Evolutionary conservation across 2,113 vertebrate species (phyloP).

Genomic region (Dicrurus megarhynchus): DNA sequence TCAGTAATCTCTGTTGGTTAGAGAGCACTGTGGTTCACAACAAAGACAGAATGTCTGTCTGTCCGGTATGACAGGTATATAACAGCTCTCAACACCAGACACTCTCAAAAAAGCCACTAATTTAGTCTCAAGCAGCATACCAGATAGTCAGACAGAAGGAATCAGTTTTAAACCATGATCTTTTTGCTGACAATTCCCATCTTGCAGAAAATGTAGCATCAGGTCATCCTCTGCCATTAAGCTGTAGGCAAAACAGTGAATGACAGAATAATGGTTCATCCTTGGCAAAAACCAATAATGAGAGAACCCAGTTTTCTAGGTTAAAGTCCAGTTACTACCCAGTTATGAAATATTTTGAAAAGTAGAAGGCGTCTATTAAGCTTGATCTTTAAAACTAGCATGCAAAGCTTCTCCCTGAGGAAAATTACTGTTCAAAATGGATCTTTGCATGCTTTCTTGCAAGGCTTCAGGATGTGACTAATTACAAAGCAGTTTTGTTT

Average conservation of each 20-base stretch:
- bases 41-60: neutral
- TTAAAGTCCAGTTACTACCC: neutral
- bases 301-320: neutral
- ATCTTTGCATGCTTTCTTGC: neutral
- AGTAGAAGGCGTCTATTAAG: neutral
- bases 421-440: neutral
- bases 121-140: neutral
- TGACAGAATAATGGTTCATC: neutral
- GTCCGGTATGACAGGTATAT: neutral
- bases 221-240: neutral
- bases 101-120: neutral
- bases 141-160: neutral
- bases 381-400: neutral
- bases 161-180: neutral
- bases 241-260: neutral
- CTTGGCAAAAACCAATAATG: neutral
- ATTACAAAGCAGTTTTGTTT: neutral
- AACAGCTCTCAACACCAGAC: neutral
- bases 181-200: neutral
- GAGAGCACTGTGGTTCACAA: neutral
- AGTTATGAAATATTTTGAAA: constrained; percentile 23
- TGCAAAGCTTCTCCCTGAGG: neutral
- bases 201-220: neutral
- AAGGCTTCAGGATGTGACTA: neutral
- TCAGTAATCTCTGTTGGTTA: neutral